Evolutionary conservation across 2,113 vertebrate species (phyloP).

Genomic region (Vulpes vulpes): DNA sequence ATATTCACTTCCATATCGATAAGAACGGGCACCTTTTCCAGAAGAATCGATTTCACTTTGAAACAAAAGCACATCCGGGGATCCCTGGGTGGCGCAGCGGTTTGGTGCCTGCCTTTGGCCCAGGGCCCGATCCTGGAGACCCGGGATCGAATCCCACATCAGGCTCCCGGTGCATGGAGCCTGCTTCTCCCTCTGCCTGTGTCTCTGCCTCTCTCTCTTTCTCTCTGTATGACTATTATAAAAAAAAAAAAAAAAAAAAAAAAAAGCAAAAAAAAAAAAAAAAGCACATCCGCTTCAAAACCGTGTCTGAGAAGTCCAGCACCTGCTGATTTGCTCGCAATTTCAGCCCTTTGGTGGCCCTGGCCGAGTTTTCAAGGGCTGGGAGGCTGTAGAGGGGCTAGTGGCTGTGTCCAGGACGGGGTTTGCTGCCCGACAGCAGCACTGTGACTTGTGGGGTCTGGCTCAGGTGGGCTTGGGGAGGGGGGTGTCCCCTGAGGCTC

Average conservation of each 20-base stretch:
- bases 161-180: no score
- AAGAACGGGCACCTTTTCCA: background rate
- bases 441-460: background rate
- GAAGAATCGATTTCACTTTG: background rate
- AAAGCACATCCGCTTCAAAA: background rate
- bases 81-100: no score
- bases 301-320: background rate
- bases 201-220: no score
- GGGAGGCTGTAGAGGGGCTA: no score
- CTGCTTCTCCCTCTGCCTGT: no score
- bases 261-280: no score
- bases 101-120: no score
- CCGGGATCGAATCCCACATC: no score
- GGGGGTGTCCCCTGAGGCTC: no score
- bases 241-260: no score
- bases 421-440: accelerated
- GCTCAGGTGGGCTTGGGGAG: background rate
- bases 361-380: background rate
- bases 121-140: no score
- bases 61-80: accelerated
- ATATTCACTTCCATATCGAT: background rate
- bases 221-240: no score
- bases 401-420: accelerated
- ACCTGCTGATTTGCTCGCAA: accelerated
- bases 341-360: background rate